A percentile compares a stretch with the other conserved stretches of the same genome.
These are phyloP conservation scores for Morone saxatilis DNA, from an alignment of 2,113 vertebrate species.

Conservation along the genomic window DNA sequence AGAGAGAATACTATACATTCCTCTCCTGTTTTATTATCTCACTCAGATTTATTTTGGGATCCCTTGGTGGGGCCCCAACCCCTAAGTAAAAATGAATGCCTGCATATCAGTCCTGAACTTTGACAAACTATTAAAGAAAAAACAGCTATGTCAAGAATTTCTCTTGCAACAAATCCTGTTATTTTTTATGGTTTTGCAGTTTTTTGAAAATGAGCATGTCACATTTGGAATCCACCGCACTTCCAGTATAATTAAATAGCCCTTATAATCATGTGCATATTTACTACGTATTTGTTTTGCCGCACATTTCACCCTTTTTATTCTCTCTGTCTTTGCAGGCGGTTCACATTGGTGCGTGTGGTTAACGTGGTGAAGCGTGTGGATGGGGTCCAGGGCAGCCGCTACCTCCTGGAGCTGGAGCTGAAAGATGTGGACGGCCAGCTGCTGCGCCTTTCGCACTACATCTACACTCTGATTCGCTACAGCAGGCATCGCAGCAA, in stretches of 20 bases:
- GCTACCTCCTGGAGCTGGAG: conserved; percentile 94
- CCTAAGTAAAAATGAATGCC: too few relatives aligned
- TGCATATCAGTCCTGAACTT: too few relatives aligned
- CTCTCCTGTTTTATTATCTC: too few relatives aligned
- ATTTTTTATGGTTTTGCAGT: too few relatives aligned
- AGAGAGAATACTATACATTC: too few relatives aligned
- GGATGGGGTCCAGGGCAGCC: conserved; percentile 86
- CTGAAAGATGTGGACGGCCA: conserved; percentile 81
- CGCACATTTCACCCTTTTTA: not conserved
- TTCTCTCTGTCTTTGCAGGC: conserved; percentile 73
- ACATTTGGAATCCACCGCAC: not conserved
- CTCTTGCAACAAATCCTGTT: too few relatives aligned
- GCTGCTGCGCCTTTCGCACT: conserved; percentile 88
- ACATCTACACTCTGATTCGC: conserved; percentile 83
- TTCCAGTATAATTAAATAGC: not conserved
- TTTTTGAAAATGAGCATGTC: not conserved
- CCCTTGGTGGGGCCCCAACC: too few relatives aligned
- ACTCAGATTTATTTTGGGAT: too few relatives aligned
- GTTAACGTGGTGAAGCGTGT: conserved; percentile 91
- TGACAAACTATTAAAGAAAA: too few relatives aligned
- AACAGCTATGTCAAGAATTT: too few relatives aligned
- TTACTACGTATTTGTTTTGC: not conserved
- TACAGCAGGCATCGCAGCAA: conserved; percentile 57
- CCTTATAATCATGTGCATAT: not conserved
- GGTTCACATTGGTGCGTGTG: conserved; percentile 87